These are phyloP conservation scores for Crotalus adamanteus DNA, from an alignment of 2,797 vertebrate genomes.

Conservation along the genomic window DNA sequence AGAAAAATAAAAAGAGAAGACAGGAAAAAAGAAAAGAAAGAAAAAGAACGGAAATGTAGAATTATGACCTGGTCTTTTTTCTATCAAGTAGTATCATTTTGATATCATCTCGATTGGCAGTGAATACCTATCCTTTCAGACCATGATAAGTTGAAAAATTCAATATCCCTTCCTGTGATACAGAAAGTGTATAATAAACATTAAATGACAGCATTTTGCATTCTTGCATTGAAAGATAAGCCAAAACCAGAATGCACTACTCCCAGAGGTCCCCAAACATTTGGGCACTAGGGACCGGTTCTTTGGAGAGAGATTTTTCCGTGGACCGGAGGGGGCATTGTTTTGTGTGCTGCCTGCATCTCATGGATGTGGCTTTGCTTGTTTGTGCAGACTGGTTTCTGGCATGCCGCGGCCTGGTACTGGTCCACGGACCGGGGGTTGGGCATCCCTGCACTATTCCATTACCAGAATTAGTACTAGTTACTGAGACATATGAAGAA, in stretches of 20 bases:
- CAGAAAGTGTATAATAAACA: background rate
- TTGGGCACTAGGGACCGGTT: no score
- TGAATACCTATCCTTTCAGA: background rate
- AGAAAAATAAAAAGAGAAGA: background rate
- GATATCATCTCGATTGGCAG: background rate
- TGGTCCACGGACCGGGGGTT: no score
- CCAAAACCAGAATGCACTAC: background rate
- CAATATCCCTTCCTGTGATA: background rate
- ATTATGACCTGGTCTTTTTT: background rate
- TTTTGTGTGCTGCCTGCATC: no score
- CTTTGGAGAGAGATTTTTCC: no score
- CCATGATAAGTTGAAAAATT: background rate
- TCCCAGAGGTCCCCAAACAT: no score
- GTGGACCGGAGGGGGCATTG: rapidly evolving
- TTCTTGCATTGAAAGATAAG: background rate
- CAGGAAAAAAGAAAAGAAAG: background rate
- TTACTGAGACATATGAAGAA: background rate
- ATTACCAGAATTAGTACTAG: background rate
- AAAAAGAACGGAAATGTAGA: background rate
- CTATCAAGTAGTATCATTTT: background rate
- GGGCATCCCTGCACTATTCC: no score
- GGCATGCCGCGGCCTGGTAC: no score
- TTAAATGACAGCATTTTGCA: background rate
- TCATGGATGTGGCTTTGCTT: no score
- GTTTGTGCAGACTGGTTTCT: no score